Conservation (phyloP, 2,888 invertebrate genomes). For the Vannuccia rotundouncinata region DNA sequence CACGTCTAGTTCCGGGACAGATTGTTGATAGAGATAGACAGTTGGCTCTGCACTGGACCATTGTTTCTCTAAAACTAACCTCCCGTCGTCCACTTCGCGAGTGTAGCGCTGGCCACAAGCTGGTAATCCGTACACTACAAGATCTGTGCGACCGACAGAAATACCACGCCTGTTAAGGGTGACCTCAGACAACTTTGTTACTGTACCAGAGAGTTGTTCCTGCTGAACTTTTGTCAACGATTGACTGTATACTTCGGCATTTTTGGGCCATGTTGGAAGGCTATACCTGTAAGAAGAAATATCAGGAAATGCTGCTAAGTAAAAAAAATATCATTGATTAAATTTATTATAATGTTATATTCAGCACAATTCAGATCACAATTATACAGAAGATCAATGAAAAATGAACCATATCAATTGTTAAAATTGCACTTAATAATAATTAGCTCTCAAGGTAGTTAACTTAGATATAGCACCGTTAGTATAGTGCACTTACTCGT, state of each 20-base stretch:
- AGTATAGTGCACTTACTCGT: no score
- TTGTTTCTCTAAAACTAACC: slow-evolving; percentile 63
- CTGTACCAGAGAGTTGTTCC: neutral
- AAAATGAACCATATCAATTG: no score
- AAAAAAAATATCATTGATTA: no score
- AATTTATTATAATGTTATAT: no score
- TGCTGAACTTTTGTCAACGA: neutral
- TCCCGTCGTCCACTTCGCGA: neutral
- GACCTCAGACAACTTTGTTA: neutral
- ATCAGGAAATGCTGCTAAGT: no score
- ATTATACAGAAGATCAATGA: no score
- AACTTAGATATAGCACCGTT: no score
- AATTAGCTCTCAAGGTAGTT: no score
- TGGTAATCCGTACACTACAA: neutral
- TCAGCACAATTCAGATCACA: no score
- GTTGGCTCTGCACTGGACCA: slow-evolving; percentile 63
- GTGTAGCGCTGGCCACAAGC: slow-evolving; percentile 10
- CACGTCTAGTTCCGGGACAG: slow-evolving; percentile 48
- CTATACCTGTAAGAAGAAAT: no score
- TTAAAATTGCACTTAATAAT: no score
- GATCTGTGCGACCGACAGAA: slow-evolving; percentile 8
- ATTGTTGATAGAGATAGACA: neutral
- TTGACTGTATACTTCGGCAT: neutral
- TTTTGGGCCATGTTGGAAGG: no score
- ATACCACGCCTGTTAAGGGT: neutral